Evolutionary conservation across 2,113 vertebrate species (phyloP), one percentile per base, ranked within the genome.

Genomic region (Chitala chitala): DNA sequence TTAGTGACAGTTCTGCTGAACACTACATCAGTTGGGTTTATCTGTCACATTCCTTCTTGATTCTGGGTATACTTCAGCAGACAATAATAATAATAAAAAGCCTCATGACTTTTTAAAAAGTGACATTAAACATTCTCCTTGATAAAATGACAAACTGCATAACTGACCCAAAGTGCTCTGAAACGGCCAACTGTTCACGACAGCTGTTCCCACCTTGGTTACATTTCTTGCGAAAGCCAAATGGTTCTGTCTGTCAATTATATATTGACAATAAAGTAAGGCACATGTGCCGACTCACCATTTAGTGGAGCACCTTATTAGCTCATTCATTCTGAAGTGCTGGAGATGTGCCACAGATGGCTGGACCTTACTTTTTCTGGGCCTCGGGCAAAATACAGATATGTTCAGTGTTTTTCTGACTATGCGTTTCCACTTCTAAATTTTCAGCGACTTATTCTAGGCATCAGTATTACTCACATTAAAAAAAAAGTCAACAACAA

Each of bases 1-100:
- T 87, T 63, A 89, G 88, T 79, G 98, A 80, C 64, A 89, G 38
- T 8, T 31, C 38, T 72, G 12, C 55, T 17, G 40, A 55, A 58
- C 33, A 54, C 54, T 33, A 15, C 12, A 20, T 20, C 44, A 42
- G 36, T 1, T 17, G 26, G n/a, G 10, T 4, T 59, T 29, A 59
- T 46, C 8, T 24, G 22, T 13, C 26, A 24, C 36, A 5, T 7
- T 31, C 26, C 24, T 17, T 61, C 55, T 24, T n/a, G 26, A 72
- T 12, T 33, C 38, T 59, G 40, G 26, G 36, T 12, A 22, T 56
- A 5, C n/a, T 40, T 38, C 29, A 8, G 50, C n/a, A n/a, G 17
- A 26, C 22, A 48, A 69, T 15, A n/a, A 22, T 26, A 24, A n/a
- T 38, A 56, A 40, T 53, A 26, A 8, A 22, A 5, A 13, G 9